phyloP scores from a whole-genome alignment of 2,888 invertebrate genomes.

The Pachydiplax longipennis region DNA sequence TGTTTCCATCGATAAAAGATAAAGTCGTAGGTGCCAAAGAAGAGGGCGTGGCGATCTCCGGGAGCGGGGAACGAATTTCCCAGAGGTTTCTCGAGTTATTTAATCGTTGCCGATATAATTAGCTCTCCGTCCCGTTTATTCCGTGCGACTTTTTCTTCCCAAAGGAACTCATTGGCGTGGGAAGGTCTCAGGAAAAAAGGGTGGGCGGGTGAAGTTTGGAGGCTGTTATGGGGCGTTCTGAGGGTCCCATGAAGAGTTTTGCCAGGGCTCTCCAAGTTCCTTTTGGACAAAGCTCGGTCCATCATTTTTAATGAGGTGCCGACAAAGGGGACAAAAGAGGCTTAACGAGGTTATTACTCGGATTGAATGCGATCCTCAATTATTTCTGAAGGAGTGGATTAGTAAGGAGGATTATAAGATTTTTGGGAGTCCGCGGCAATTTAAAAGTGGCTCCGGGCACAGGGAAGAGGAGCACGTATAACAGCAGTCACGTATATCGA shows the following conservation, averaged over 20 bases:
- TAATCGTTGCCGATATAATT: neutral
- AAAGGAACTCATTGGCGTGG: neutral
- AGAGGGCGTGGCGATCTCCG: neutral
- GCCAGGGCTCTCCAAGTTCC: neutral
- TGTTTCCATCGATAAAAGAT: neutral
- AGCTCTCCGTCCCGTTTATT: neutral
- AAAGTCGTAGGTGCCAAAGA: neutral
- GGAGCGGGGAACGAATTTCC: neutral
- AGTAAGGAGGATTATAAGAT: slow-evolving; percentile 25
- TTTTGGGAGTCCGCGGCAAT: slow-evolving; percentile 18
- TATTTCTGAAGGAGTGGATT: slow-evolving; percentile 43
- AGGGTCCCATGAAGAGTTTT: neutral
- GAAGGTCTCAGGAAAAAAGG: neutral
- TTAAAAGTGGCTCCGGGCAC: slow-evolving; percentile 6
- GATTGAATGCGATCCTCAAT: slow-evolving; percentile 44
- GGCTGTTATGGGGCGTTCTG: neutral
- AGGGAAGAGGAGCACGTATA: neutral
- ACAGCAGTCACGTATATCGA: neutral
- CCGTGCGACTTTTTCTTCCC: neutral
- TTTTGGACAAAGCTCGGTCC: slow-evolving; percentile 31
- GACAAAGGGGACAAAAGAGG: slow-evolving; percentile 7
- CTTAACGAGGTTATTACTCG: slow-evolving; percentile 43
- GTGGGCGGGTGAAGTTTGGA: neutral
- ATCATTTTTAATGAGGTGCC: slow-evolving; percentile 45
- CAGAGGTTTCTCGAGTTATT: neutral